Evolutionary conservation across 2,797 vertebrate genomes (phyloP), one percentile per base, ranked within the genome.

Genomic region (Argentina silus): DNA sequence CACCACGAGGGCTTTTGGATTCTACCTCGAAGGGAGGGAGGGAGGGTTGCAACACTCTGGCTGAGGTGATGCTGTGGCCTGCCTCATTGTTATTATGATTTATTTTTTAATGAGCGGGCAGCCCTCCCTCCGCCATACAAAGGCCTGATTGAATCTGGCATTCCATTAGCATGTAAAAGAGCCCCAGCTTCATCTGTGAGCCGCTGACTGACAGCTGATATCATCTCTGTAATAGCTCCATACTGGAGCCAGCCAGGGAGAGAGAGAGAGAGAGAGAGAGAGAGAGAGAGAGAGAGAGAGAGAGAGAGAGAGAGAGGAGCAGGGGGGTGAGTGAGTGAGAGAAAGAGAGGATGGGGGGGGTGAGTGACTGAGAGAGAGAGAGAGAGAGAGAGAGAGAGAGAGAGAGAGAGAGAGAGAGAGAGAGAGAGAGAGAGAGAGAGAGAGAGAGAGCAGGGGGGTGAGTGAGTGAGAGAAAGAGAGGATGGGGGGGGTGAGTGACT

Each of bases 161-260:
- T 91, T 78, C 84, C 88, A 93, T 94, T 93, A 93, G 89, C 91
- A 94, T 93, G 93, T 91, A 91, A 90, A 91, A 93, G 88, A 93
- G 90, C 87, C 80, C 74, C 74, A 1, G 88, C 87, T 91, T 93
- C 92, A 92, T 92, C 88, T 89, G 88, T 91, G 91, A 90, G 87
- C 90, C 14, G 78, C 86, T 94, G 93, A 94, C 89, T 93, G 94
- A 94, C 92, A 93, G 92, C 88, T 89, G 91, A 92, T 93, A 92
- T 93, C 90, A 94, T 94, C 92, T 93, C 86, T 89, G 86, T 94
- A 94, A 95, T 94, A 94, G 90, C 83, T 86, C 76, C 42, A 69
- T 83, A 82, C 87, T 84, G 81, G 72, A 69, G 79, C n/a, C 42
- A 55, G 62, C 36, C 72, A 27, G 68, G 55, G 53, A 5, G 50